Percentiles rank a stretch among this genome's conserved stretches.
These are phyloP conservation scores for Gorsachius magnificus DNA, from an alignment of 2,797 vertebrate species.

Conservation along the genomic window DNA sequence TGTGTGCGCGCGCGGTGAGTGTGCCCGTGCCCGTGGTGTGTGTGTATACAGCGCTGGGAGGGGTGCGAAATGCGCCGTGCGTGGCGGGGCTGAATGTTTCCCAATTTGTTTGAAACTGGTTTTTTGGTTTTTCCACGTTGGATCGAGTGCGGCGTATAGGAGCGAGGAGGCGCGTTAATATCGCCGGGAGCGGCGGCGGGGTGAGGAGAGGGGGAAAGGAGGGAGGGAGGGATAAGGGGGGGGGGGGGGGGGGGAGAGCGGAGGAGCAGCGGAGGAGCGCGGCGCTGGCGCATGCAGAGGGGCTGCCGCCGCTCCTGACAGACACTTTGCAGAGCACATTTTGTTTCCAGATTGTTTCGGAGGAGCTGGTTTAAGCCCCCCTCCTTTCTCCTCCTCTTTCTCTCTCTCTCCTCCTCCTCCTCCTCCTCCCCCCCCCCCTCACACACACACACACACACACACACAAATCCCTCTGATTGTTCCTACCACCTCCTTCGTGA, in stretches of 20 bases:
- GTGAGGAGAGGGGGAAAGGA: conserved; percentile 9
- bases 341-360: conserved; percentile 64
- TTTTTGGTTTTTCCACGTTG: conserved; percentile 83
- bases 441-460: neutral
- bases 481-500: conserved; percentile 73
- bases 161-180: conserved; percentile 58
- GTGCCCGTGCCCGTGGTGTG: neutral
- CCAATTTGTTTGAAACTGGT: conserved; percentile 89
- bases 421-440: neutral
- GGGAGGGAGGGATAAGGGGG: too few species aligned
- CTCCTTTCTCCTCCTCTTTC: conserved; percentile 40
- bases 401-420: conserved; percentile 1
- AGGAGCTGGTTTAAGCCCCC: conserved; percentile 51
- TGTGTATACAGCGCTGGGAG: conserved; percentile 41
- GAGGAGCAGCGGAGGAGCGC: conserved; percentile 50
- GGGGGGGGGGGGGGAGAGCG: neutral
- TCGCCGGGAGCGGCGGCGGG: conserved; percentile 30
- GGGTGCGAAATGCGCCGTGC: conserved; percentile 79
- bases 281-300: conserved; percentile 55
- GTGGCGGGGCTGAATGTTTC: conserved; percentile 80
- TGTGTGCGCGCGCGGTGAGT: neutral
- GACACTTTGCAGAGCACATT: conserved; percentile 58
- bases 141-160: conserved; percentile 72
- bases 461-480: conserved; percentile 71
- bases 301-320: conserved; percentile 57